Conservation (phyloP, 2,797 vertebrate genomes). For the Gymnopithys bicolor region DNA sequence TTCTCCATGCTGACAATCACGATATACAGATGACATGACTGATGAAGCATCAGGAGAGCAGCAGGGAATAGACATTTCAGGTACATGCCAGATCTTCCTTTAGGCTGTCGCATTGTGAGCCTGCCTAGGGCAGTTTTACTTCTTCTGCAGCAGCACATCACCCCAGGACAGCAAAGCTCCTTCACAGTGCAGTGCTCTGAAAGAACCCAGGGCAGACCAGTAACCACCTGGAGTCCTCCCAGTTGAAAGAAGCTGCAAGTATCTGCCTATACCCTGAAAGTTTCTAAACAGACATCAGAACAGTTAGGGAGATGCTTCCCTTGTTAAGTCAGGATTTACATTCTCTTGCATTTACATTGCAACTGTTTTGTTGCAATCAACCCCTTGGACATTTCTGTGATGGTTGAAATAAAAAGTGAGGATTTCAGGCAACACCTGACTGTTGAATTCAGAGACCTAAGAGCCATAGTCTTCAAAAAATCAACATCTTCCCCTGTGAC, state of each 20-base stretch:
- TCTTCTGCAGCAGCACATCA: not conserved
- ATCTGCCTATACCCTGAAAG: not conserved
- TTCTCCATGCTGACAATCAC: not conserved
- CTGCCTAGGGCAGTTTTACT: not conserved
- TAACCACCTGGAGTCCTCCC: not conserved
- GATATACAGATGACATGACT: not conserved
- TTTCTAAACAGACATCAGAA: not conserved
- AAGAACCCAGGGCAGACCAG: not conserved
- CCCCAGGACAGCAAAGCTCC: not conserved
- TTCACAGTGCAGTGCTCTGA: fast-evolving
- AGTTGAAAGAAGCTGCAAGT: not conserved
- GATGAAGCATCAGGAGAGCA: not conserved
- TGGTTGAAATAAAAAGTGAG: not conserved
- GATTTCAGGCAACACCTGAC: not conserved
- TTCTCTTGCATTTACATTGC: not conserved
- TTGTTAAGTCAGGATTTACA: not conserved
- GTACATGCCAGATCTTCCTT: not conserved
- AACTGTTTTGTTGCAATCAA: not conserved
- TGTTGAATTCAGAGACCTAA: not conserved
- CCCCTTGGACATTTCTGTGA: not conserved
- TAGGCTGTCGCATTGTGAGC: not conserved
- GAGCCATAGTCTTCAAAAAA: not conserved
- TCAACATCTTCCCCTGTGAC: not conserved
- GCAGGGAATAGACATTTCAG: not conserved
- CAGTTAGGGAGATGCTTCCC: not conserved